Evolutionary conservation across 2,797 vertebrate genomes (phyloP).

Genomic region (Eleutherodactylus coqui): DNA sequence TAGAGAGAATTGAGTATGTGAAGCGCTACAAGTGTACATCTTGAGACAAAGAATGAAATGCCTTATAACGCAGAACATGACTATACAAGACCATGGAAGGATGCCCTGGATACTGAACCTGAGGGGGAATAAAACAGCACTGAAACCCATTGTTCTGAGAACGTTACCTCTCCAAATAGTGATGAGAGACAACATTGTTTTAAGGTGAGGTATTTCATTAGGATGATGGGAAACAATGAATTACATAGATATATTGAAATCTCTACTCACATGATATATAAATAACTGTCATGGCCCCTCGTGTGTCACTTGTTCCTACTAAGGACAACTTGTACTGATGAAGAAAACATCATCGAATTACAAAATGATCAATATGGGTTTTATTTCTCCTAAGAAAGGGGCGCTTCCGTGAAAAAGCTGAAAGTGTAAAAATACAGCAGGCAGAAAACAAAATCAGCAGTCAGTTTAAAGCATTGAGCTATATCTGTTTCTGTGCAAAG

Average conservation of each 20-base stretch:
- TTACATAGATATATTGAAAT: background rate
- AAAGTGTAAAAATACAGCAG: background rate
- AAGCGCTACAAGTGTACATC: background rate
- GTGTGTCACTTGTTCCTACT: background rate
- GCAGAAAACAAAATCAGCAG: background rate
- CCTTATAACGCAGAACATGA: constrained; percentile 37
- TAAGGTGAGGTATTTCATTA: background rate
- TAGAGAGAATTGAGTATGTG: background rate
- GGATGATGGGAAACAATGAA: constrained; percentile 7
- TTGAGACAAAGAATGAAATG: background rate
- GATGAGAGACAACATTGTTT: constrained; percentile 20
- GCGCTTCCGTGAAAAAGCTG: background rate
- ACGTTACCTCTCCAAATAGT: constrained; percentile 1
- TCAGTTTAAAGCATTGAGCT: background rate
- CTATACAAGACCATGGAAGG: constrained; percentile 41
- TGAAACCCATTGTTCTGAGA: constrained; percentile 33
- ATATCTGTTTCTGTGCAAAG: background rate
- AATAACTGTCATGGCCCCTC: background rate
- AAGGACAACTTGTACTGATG: constrained; percentile 1
- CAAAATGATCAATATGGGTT: no score
- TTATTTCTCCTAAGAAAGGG: no score
- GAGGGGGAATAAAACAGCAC: constrained; percentile 25
- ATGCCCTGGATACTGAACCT: constrained; percentile 32
- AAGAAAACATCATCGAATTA: no score
- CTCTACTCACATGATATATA: background rate